phyloP scores from a whole-genome alignment of 2,888 invertebrate genomes.

The Odontomyia ornata region DNA sequence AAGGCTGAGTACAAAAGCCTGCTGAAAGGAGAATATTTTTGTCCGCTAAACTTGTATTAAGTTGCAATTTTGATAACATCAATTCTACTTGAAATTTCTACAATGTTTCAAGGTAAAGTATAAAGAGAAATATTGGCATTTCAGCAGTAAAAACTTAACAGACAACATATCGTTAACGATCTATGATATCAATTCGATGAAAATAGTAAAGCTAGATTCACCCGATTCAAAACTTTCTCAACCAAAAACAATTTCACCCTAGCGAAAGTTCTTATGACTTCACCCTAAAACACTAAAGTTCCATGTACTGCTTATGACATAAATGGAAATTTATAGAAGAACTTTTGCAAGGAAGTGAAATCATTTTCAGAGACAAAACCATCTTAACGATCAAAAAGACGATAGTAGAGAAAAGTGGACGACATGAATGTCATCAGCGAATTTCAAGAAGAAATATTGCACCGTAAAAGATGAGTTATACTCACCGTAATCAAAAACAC shows the following conservation, averaged over 20 bases:
- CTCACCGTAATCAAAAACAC: not conserved
- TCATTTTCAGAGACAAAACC: not conserved
- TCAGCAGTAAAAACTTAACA: not conserved
- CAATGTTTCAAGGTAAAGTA: too few relatives aligned
- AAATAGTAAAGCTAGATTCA: not conserved
- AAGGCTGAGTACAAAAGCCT: too few relatives aligned
- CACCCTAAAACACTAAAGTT: not conserved
- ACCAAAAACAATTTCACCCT: not conserved
- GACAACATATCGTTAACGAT: constrained; percentile 8
- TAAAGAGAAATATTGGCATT: not conserved
- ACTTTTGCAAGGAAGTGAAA: not conserved
- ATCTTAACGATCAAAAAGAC: constrained; percentile 1
- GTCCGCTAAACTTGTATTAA: too few relatives aligned
- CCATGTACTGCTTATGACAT: constrained; percentile 19
- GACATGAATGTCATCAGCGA: constrained; percentile 7
- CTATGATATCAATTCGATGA: not conserved
- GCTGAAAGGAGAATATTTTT: too few relatives aligned
- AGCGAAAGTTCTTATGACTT: not conserved
- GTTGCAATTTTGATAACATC: too few relatives aligned
- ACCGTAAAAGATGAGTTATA: not conserved
- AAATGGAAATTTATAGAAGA: constrained; percentile 29
- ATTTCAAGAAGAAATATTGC: not conserved
- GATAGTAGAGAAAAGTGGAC: constrained; percentile 10
- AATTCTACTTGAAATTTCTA: too few relatives aligned
- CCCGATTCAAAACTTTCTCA: not conserved